phyloP scores from a whole-genome alignment of 2,888 invertebrate genomes.

The Melieria crassipennis region DNA sequence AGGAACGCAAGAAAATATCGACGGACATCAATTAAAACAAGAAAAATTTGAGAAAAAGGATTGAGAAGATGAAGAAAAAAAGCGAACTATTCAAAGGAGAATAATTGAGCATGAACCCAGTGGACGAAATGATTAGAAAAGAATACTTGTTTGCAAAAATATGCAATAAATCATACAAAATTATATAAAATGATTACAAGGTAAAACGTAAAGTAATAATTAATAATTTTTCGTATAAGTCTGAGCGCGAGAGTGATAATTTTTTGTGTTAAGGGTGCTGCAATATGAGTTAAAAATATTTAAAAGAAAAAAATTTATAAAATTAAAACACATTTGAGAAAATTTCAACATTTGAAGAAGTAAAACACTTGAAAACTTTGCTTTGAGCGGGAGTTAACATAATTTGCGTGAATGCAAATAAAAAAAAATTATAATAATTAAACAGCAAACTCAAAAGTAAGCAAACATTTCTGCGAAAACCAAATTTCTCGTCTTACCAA shows the following conservation, averaged over 20 bases:
- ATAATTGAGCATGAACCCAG: no score
- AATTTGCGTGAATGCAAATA: no score
- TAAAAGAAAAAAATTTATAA: slow-evolving; percentile 35
- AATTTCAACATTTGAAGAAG: slow-evolving; percentile 30
- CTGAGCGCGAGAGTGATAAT: slow-evolving; percentile 65
- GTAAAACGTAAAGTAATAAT: slow-evolving; percentile 37
- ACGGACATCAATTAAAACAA: slow-evolving; percentile 8
- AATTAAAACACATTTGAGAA: slow-evolving; percentile 34
- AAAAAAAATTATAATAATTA: not conserved
- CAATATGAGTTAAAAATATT: slow-evolving; percentile 46
- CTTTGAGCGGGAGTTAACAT: no score
- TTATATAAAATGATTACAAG: slow-evolving; percentile 41
- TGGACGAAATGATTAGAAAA: no score
- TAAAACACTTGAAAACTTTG: slow-evolving; percentile 23
- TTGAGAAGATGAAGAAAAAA: no score
- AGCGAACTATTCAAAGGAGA: no score
- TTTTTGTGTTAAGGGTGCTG: slow-evolving; percentile 63
- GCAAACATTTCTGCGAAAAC: no score
- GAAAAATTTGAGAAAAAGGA: no score
- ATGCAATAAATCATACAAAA: slow-evolving; percentile 12
- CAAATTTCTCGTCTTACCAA: not conserved
- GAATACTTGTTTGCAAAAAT: no score
- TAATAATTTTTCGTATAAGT: slow-evolving; percentile 61
- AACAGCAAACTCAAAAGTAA: no score
- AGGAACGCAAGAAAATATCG: not conserved